Percentiles rank a stretch among this genome's conserved stretches.
These are phyloP conservation scores for Papilio demoleus DNA, from an alignment of 2,888 invertebrate species.

Conservation along the genomic window DNA sequence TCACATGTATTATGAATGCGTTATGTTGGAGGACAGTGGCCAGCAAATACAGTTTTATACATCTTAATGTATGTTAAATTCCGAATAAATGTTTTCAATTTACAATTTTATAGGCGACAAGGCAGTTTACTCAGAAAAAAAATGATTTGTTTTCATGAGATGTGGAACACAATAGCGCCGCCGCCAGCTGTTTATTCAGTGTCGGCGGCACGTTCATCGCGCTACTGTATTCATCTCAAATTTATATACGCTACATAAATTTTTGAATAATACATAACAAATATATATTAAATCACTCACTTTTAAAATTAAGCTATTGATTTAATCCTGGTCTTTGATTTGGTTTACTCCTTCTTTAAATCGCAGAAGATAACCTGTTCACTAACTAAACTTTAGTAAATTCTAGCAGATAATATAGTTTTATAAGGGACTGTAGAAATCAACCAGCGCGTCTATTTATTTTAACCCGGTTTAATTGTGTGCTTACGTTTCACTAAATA, in stretches of 20 bases:
- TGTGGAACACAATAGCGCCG: conserved; percentile 17
- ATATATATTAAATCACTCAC: background rate
- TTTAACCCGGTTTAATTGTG: conserved; percentile 19
- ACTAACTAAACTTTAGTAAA: background rate
- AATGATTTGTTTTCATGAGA: conserved; percentile 28
- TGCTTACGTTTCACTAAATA: conserved; percentile 27
- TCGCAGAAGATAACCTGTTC: background rate
- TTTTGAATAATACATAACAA: background rate
- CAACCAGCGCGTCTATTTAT: background rate
- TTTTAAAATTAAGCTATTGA: too few species aligned
- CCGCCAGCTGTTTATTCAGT: conserved; percentile 23
- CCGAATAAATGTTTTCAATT: conserved; percentile 31
- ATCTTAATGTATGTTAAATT: conserved; percentile 26
- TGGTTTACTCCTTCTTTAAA: background rate
- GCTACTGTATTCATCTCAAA: conserved; percentile 7
- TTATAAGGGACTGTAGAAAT: background rate
- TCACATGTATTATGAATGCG: conserved; percentile 26
- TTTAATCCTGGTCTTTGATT: too few species aligned
- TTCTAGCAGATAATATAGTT: background rate
- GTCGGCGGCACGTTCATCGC: conserved; percentile 5
- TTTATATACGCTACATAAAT: conserved; percentile 9
- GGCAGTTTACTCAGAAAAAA: conserved; percentile 7
- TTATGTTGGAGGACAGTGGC: conserved; percentile 3
- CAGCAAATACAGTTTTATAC: conserved; percentile 17
- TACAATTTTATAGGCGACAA: conserved; percentile 8